Base-by-base conservation (phyloP, 1,140 invertebrate species). In the Coenobita brevimanus region DNA sequence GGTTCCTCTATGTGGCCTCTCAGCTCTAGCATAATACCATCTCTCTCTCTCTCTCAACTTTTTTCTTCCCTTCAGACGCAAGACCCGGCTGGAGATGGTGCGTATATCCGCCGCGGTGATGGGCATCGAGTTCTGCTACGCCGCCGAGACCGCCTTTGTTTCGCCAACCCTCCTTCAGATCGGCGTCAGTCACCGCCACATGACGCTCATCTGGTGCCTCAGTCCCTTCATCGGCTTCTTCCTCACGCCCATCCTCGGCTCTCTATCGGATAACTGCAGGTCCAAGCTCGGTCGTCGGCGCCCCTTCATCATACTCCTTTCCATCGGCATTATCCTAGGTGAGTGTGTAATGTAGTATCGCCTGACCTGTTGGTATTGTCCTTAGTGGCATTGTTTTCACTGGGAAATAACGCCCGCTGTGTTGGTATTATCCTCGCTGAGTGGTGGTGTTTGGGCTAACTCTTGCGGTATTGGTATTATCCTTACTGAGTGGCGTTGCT, bases 101-200 rank as follows among this genome's bases (percentile, higher is more conserved):
- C 93, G 97, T 1, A 95, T 99, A 71, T 98, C 97, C 15, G 96
- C 97, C 0, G 97, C 97, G 0, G 98, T 99, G 0, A 98, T 98
- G 96, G 98, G 98, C 0, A 99, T 99, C 67, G 98, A 99, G 92
- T 98, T 99, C 92, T 98, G 97, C 0, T 99, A 99, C 91, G 97
- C 98, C 0, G 98, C 97, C 0, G 98, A 99, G 93, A 98, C 98
- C 0, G 98, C 98, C 0, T 99, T 99, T 93, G 98, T 99, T 0
- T 99, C 97, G 1, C 98, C 98, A 0, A 98, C 97, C 0, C 93
- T 99, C 13, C 94, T 99, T 0, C 97, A 98, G 93, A 97, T 99
- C 82, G 98, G 98, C 15, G 96, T 99, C 0, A 95, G 96, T 82
- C 95, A 97, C 93, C 94, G 96, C 88, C 96, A 97, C 91, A 99